Conservation (phyloP, 35 echinoderm and acorn worm species). For the Apostichopus parvimensis region DNA sequence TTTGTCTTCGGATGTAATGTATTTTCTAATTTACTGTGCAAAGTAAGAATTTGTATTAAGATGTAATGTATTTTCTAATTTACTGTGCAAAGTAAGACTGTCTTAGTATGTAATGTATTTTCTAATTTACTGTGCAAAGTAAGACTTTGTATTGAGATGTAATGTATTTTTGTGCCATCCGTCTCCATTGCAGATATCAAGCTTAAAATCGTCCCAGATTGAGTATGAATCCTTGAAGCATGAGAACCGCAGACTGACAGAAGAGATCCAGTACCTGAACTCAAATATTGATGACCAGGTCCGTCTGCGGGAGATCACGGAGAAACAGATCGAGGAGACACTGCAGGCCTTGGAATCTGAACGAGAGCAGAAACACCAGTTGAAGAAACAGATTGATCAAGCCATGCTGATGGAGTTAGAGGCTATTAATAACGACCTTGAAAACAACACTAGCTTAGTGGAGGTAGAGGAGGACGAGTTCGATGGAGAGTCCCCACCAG, state of each 20-base stretch:
- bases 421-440: conserved; percentile 92
- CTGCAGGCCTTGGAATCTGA: conserved; percentile 89
- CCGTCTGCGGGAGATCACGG: conserved; percentile 85
- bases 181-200: conserved; percentile 71
- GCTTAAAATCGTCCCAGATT: conserved; percentile 91
- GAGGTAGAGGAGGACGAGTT: conserved; percentile 78
- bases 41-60: too few relatives aligned
- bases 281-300: conserved; percentile 87
- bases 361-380: conserved; percentile 94
- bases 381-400: conserved; percentile 96
- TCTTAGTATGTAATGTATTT: too few relatives aligned
- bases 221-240: conserved; percentile 97
- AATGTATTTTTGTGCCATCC: too few relatives aligned
- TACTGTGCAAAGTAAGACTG: too few relatives aligned
- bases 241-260: conserved; percentile 84
- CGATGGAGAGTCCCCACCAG: conserved; percentile 63
- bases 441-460: conserved; percentile 72
- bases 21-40: too few relatives aligned
- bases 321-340: conserved; percentile 97
- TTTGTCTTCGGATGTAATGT: too few relatives aligned
- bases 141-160: too few relatives aligned
- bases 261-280: conserved; percentile 92
- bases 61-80: too few relatives aligned
- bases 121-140: too few relatives aligned
- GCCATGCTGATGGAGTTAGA: conserved; percentile 92